Base-by-base conservation (phyloP, 2,888 invertebrate species). In the Ornithoptera priamus region DNA sequence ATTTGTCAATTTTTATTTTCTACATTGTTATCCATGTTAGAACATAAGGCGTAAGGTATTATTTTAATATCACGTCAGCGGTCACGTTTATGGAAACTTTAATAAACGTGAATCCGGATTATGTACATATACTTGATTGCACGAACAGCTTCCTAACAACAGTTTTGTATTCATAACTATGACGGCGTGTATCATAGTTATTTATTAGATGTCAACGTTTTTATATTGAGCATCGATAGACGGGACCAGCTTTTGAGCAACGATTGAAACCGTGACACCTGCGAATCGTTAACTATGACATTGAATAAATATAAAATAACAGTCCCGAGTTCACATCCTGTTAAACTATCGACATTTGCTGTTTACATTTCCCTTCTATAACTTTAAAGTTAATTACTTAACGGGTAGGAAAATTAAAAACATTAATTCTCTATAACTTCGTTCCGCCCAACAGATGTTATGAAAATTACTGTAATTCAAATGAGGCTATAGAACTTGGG, bases 31-130 rank as follows among this genome's bases (percentile, higher is more conserved):
- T 53, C 50, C 50, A 15, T 60, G 59, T 24, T 30, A 18, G 58
- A 63, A 36, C 2, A 50, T 30, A 63, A 71, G 70, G 69, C 66
- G 72, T 68, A 70, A 71, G 73, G 68, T 68, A 72, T 73, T 71
- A 73, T 72, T 72, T 73, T 72, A 72, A 60, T 71, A 69, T 68
- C 71, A 70, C 71, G 72, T 73, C 73, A 72, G 50, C 70, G 71
- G 78, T 81, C 84, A 84, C 82, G 81, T 81, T 80, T 76, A 57
- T 65, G 70, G 67, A 70, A 73, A 73, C 72, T 70, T 72, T 71
- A 66, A 50, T 65, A 75, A 78, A 82, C 81, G 81, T 81, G 84
- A 84, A 73, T 76, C 78, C 79, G 79, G 77, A 78, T 77, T 77
- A 77, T 75, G 63, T 73, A 74, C 77, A 74, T 72, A 69, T 72